Base-by-base conservation (phyloP, 2,113 vertebrate genomes). In the Hippocampus comes region DNA sequence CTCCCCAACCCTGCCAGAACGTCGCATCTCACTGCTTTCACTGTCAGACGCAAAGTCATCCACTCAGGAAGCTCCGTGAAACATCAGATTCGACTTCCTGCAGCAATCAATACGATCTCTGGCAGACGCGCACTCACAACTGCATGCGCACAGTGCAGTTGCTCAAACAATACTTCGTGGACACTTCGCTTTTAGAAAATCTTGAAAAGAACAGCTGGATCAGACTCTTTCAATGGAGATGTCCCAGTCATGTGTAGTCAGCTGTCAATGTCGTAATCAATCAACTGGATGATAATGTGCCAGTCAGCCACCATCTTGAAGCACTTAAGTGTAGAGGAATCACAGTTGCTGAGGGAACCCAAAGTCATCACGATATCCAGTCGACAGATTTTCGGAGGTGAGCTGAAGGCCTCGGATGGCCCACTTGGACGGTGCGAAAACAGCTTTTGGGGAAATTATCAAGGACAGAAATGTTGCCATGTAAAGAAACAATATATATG, bases 1-100 rank as follows among this genome's bases (percentile, higher is more conserved):
- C n/a, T 42, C 70, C 67, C 59, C 68, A 15, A 42, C 63, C 65
- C 56, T 15, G 1, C 60, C 77, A 46, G 38, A 66, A 57, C 60
- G 41, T 71, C 41, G 9, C 73, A 67, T 49, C 77, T 74, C 56
- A 30, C 74, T 42, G 46, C 76, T 74, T 70, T 84, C 79, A 72
- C 74, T 5, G 43, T 78, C 74, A 17, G 18, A 76, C 86, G 82
- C 69, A 75, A 83, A 87, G 84, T 79, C 86, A 82, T 90, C 88
- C 79, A 27, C 90, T 90, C 87, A 90, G 91, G 89, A 92, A 84
- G 87, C 79, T 65, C 82, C 70, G 73, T 87, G 85, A 90, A 92
- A 91, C 89, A 91, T 91, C 93, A 91, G 88, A 89, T 87, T 86
- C 76, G 87, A 91, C 92, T 94, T 95, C 93, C 94, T 92, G 91